Base-by-base conservation (phyloP, 2,888 invertebrate genomes). In the Serrognathus titanus region DNA sequence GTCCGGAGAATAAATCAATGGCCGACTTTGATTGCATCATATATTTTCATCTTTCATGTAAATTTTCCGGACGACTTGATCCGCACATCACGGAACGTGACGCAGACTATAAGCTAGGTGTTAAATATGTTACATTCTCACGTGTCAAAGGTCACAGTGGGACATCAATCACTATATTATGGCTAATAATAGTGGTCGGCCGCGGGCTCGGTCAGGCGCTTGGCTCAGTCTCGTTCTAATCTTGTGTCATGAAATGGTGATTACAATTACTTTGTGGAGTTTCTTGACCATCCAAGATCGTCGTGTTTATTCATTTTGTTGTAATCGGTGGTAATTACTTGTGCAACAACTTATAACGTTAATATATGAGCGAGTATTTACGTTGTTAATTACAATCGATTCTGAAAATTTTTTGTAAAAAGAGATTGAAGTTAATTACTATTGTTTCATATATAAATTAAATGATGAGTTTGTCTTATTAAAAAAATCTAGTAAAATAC, bases 101-200 rank as follows among this genome's bases (percentile, higher is more conserved):
- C 11, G 38, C 16, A 37, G 11, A 48, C 48, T 52, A 53, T 40
- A 53, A 57, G 68, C 63, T 68, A 74, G 72, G 73, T 74, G 74
- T 72, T 73, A 72, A 73, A 72, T 69, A 70, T 69, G 70, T 69
- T 70, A 71, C 68, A 71, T 71, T 71, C 71, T 69, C 66, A 64
- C 61, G 67, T 71, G 74, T 71, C 73, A 73, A 67, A 73, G 74
- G 74, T 73, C 72, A 64, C 67, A 66, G 69, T 70, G 62, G 70
- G 71, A 71, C 73, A 74, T 74, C 73, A 73, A 73, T 74, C 73
- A 73, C 68, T 72, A 66, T 69, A 73, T 73, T 73, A 73, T 71
- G 63, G 71, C 70, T 71, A 72, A 73, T 72, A 72, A 73, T 71
- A 70, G 67, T 65, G 64, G 66, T 65, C 62, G 65, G 64, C 62